Evolutionary conservation across 2,113 vertebrate species (phyloP).

Genomic region (Hepsetus odoe): DNA sequence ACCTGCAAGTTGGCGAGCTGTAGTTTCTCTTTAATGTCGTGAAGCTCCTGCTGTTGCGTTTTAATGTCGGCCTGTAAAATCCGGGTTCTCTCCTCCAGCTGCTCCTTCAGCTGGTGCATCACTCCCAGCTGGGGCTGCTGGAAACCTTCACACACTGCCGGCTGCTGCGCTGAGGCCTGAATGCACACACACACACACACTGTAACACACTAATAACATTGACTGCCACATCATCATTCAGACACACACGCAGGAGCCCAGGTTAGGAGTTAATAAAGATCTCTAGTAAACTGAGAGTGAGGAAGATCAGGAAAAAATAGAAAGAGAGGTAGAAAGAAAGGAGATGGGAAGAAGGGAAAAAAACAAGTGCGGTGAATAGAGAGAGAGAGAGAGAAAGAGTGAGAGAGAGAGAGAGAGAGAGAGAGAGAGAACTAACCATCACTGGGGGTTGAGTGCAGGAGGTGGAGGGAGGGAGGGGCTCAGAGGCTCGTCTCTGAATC

Average conservation of each 20-base stretch:
- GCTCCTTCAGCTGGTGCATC: conserved; percentile 86
- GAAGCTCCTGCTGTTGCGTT: conserved; percentile 82
- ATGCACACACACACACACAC: conserved; percentile 28
- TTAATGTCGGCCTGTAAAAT: conserved; percentile 86
- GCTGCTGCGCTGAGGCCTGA: conserved; percentile 24
- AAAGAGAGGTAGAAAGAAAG: conserved; percentile 34
- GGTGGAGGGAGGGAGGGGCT: conserved; percentile 74
- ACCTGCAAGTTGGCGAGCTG: conserved; percentile 84
- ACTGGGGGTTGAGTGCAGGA: conserved; percentile 78
- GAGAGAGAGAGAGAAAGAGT: conserved; percentile 49
- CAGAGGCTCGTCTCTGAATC: conserved; percentile 76
- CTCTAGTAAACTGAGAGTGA: no score
- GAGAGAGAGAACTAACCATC: conserved; percentile 75
- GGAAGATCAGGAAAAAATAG: neutral
- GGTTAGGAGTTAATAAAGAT: no score
- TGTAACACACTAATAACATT: neutral
- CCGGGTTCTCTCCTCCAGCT: conserved; percentile 84
- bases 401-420: conserved; percentile 50
- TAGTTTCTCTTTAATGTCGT: conserved; percentile 86
- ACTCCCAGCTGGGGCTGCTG: conserved; percentile 79
- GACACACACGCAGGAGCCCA: neutral
- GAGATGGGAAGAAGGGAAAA: conserved; percentile 48
- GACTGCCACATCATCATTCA: neutral
- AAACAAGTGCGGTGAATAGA: conserved; percentile 53
- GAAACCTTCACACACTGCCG: conserved; percentile 48